Evolutionary conservation across 2,797 vertebrate genomes (phyloP).

Genomic region (Rhynchotus rufescens): DNA sequence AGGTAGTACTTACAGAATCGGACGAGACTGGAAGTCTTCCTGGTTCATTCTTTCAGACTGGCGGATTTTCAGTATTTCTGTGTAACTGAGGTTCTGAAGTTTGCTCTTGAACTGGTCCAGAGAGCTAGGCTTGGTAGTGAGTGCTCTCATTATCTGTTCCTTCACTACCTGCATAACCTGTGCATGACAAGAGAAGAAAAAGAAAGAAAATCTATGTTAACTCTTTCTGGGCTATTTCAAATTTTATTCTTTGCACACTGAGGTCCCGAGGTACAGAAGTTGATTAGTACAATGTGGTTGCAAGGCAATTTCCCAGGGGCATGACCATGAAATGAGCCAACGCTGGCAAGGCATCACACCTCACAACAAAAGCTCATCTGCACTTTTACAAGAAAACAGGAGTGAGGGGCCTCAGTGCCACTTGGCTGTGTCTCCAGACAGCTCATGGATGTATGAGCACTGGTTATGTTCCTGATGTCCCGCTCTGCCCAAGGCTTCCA

Average conservation of each 20-base stretch:
- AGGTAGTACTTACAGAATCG: conserved; percentile 90
- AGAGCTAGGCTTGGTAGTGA: conserved; percentile 98
- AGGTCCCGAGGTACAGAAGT: not conserved
- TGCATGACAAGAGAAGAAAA: conserved; percentile 32
- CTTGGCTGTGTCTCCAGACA: not conserved
- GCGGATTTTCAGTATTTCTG: conserved; percentile 99
- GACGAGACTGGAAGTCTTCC: conserved; percentile 98
- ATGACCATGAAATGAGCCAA: not conserved
- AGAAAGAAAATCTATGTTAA: conserved; percentile 11
- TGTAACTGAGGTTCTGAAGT: conserved; percentile 98
- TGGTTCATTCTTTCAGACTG: conserved; percentile 99
- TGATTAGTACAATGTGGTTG: not conserved
- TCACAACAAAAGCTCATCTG: not conserved
- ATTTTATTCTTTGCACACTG: not conserved
- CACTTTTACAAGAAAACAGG: not conserved
- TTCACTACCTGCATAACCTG: conserved; percentile 99
- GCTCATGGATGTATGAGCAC: not conserved
- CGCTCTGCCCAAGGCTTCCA: not conserved
- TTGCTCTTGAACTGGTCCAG: conserved; percentile 99
- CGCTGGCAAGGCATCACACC: not conserved
- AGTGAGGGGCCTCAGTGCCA: not conserved
- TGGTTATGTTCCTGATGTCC: not conserved
- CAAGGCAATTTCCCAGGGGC: not conserved
- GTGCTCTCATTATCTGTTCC: conserved; percentile 99
- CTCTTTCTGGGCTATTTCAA: not conserved